Evolutionary conservation across 2,113 vertebrate genomes (phyloP).

Genomic region (Podarcis muralis): DNA sequence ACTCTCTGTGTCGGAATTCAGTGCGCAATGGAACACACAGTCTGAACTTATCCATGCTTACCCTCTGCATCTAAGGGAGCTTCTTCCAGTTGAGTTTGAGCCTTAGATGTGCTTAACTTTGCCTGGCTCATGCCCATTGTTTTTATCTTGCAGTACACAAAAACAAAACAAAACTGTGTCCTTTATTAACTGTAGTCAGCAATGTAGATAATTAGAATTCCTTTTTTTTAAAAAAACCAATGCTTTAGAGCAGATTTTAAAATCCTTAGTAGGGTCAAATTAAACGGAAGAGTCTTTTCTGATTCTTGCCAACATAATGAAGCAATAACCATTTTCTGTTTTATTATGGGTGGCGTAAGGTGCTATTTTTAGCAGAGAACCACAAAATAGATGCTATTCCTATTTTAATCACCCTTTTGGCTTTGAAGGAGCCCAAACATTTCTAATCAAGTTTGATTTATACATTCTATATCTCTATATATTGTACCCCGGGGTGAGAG

Average conservation of each 20-base stretch:
- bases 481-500: not conserved
- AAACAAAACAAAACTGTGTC: not conserved
- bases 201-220: not conserved
- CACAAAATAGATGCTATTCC: not conserved
- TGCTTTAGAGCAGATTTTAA: not conserved
- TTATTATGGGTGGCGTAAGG: conserved; percentile 25
- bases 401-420: conserved; percentile 30
- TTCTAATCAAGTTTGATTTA: conserved; percentile 28
- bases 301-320: conserved; percentile 19
- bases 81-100: not conserved
- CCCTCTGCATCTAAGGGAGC: not conserved
- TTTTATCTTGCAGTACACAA: not conserved
- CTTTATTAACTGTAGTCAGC: not conserved
- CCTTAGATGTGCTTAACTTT: not conserved
- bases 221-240: not conserved
- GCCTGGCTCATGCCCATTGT: not conserved
- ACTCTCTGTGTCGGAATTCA: not conserved
- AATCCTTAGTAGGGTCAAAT: conserved; percentile 1
- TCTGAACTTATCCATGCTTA: not conserved
- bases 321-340: conserved; percentile 33
- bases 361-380: conserved; percentile 29
- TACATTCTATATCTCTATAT: conserved; percentile 3
- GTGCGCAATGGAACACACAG: not conserved
- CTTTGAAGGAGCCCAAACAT: conserved; percentile 38
- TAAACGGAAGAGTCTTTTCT: conserved; percentile 1